Percentiles rank a stretch among this genome's conserved stretches.
These are phyloP conservation scores for Nycticorax nycticorax DNA, from an alignment of 2,113 vertebrate genomes.

Conservation along the genomic window DNA sequence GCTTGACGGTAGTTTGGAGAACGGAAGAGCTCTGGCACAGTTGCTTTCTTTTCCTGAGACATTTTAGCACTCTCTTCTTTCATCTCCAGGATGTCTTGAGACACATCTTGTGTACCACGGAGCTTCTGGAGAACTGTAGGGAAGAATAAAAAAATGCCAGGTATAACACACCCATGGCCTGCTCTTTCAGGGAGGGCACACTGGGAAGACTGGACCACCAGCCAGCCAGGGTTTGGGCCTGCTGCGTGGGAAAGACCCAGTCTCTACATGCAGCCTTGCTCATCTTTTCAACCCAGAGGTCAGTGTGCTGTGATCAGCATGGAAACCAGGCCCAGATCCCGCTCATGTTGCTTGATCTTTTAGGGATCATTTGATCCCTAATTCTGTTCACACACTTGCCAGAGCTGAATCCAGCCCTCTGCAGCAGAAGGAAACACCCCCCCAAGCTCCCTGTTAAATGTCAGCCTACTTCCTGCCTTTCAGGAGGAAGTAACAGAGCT, in stretches of 20 bases:
- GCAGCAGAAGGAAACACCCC: not conserved
- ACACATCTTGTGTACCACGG: conserved; percentile 83
- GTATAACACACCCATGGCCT: not conserved
- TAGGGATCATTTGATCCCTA: not conserved
- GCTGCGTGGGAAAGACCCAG: not conserved
- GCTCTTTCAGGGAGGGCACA: not conserved
- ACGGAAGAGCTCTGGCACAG: conserved; percentile 87
- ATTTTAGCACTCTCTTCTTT: conserved; percentile 88
- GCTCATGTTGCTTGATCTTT: not conserved
- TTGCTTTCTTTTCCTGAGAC: conserved; percentile 87
- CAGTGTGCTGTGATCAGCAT: not conserved
- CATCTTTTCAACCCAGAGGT: not conserved
- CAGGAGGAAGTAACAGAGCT: not conserved
- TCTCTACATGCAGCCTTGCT: not conserved
- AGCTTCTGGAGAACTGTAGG: conserved; percentile 83
- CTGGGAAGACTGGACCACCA: not conserved
- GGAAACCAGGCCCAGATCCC: not conserved
- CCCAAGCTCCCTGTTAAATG: not conserved
- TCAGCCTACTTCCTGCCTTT: not conserved
- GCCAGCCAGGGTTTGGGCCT: not conserved
- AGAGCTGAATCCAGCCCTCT: not conserved
- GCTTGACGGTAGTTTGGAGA: conserved; percentile 86
- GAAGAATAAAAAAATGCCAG: not conserved
- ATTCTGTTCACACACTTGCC: not conserved
- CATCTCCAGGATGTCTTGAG: conserved; percentile 90